These are phyloP conservation scores for Leptosomus discolor DNA, from an alignment of 2,113 vertebrate species.

Conservation along the genomic window DNA sequence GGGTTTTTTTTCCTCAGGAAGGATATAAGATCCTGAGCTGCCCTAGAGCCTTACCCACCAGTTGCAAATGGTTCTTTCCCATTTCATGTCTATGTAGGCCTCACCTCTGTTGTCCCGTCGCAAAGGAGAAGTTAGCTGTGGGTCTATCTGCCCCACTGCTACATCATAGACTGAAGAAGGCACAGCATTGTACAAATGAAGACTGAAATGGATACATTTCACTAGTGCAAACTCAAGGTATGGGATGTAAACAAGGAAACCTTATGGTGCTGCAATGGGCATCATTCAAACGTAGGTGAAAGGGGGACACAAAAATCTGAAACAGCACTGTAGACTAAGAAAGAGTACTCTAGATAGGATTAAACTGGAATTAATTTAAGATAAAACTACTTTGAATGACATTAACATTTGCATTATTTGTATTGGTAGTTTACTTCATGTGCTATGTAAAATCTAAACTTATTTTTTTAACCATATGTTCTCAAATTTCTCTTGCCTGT, in stretches of 20 bases:
- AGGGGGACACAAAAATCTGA: background rate
- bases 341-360: background rate
- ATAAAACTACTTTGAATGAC: background rate
- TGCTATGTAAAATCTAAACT: background rate
- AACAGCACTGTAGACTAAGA: background rate
- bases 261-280: background rate
- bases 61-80: background rate
- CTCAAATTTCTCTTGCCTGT: background rate
- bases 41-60: background rate
- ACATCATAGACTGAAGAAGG: background rate
- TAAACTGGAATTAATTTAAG: background rate
- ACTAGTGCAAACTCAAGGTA: background rate
- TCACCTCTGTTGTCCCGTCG: fast-evolving
- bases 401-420: background rate
- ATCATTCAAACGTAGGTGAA: background rate
- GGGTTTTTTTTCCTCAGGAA: background rate
- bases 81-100: background rate
- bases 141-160: background rate
- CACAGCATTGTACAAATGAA: background rate
- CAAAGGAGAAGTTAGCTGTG: background rate
- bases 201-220: background rate
- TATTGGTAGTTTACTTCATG: background rate
- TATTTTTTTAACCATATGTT: background rate
- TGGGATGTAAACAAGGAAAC: background rate
- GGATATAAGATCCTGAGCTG: background rate